Percentiles rank a stretch among this genome's conserved stretches.
Evolutionary conservation across 1,140 invertebrate species (phyloP).

Genomic region (Lutraria rhynchaena): DNA sequence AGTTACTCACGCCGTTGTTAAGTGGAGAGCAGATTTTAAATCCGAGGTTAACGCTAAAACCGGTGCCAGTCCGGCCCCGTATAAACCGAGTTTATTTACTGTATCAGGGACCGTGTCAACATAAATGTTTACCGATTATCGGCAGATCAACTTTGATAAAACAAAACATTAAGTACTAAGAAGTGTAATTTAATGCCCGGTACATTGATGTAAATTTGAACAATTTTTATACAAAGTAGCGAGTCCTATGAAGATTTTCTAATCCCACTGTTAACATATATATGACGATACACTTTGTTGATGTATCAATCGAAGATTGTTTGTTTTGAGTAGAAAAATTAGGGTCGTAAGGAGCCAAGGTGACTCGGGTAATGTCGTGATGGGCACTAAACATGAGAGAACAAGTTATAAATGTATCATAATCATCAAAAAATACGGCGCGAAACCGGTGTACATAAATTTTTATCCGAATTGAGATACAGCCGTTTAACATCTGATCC

Average conservation of each 20-base stretch:
- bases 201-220: constrained; percentile 54
- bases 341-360: not conserved
- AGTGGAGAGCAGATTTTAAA: not conserved
- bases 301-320: constrained; percentile 48
- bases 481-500: too few relatives aligned
- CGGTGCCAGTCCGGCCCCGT: constrained; percentile 7
- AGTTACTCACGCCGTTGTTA: not conserved
- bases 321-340: constrained; percentile 3
- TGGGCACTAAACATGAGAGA: not conserved
- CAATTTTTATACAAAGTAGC: constrained; percentile 58
- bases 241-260: constrained; percentile 17
- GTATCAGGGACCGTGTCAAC: constrained; percentile 8
- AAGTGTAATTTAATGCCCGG: constrained; percentile 34
- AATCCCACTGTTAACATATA: constrained; percentile 6
- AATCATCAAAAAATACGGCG: too few relatives aligned
- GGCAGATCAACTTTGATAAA: constrained; percentile 16
- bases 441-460: too few relatives aligned
- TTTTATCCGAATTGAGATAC: too few relatives aligned
- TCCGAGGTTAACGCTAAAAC: not conserved
- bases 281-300: constrained; percentile 24
- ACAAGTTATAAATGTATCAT: too few relatives aligned
- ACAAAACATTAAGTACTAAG: constrained; percentile 17
- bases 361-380: not conserved
- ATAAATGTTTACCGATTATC: constrained; percentile 25
- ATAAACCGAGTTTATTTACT: constrained; percentile 17